phyloP scores from a whole-genome alignment of 1,140 invertebrate genomes.

The Drosophila ironensis region DNA sequence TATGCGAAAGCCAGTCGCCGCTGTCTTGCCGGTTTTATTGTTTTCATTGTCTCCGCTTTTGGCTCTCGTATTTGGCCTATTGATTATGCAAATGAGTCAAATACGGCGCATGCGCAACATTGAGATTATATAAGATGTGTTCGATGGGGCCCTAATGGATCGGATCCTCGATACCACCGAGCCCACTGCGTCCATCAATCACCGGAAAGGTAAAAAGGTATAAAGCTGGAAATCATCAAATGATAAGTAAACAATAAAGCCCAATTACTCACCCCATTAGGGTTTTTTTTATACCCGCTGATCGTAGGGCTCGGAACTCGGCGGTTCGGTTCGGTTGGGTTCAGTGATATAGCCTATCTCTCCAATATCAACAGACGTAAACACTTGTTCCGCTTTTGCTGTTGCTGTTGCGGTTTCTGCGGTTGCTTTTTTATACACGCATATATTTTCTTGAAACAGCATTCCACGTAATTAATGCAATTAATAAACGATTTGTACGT shows the following conservation, averaged over 20 bases:
- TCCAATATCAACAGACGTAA: slow-evolving; percentile 48
- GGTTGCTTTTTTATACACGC: not conserved
- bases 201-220: slow-evolving; percentile 26
- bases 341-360: slow-evolving; percentile 37
- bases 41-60: slow-evolving; percentile 9
- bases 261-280: slow-evolving; percentile 53
- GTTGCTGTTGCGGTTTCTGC: slow-evolving; percentile 24
- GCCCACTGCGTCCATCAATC: slow-evolving; percentile 44
- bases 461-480: slow-evolving; percentile 59
- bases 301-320: not conserved
- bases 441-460: slow-evolving; percentile 26
- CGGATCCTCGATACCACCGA: slow-evolving; percentile 6
- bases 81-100: slow-evolving; percentile 57
- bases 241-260: slow-evolving; percentile 34
- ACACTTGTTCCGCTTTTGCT: slow-evolving; percentile 47
- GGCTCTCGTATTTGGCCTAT: slow-evolving; percentile 26
- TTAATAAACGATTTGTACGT: slow-evolving; percentile 67
- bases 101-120: slow-evolving; percentile 62
- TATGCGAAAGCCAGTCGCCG: no score
- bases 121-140: slow-evolving; percentile 46
- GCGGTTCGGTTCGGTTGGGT: slow-evolving; percentile 9
- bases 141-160: slow-evolving; percentile 42
- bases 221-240: slow-evolving; percentile 40
- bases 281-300: not conserved
- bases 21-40: slow-evolving; percentile 39